Evolutionary conservation across 2,113 vertebrate species (phyloP).

Genomic region (Hepsetus odoe): DNA sequence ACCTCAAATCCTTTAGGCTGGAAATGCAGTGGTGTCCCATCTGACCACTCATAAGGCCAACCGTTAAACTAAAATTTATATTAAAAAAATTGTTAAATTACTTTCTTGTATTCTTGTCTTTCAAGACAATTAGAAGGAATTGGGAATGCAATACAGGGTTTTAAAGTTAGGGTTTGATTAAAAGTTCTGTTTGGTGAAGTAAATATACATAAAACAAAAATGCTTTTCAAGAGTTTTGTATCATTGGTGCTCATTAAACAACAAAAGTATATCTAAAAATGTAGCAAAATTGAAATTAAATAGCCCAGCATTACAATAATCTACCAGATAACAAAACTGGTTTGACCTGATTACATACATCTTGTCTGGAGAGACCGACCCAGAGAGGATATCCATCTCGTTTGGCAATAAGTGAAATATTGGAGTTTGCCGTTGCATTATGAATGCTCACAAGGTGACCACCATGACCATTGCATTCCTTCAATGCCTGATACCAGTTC

Average conservation of each 20-base stretch:
- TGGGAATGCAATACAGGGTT: too few relatives aligned
- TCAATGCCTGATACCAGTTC: constrained; percentile 87
- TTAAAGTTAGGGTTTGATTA: too few relatives aligned
- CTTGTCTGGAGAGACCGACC: constrained; percentile 90
- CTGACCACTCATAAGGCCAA: constrained; percentile 87
- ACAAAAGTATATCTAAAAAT: too few relatives aligned
- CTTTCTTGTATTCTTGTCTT: too few relatives aligned
- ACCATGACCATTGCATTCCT: constrained; percentile 74
- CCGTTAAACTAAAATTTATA: too few relatives aligned
- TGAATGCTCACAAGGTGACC: constrained; percentile 87
- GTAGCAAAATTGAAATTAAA: neutral
- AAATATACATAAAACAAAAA: too few relatives aligned
- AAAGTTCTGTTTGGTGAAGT: too few relatives aligned
- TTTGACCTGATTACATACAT: constrained; percentile 76
- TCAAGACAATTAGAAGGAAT: too few relatives aligned
- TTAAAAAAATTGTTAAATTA: too few relatives aligned
- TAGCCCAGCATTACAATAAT: neutral
- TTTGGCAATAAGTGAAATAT: constrained; percentile 79
- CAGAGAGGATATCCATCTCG: constrained; percentile 90
- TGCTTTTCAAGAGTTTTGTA: too few relatives aligned
- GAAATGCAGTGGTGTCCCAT: constrained; percentile 82
- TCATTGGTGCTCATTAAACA: too few relatives aligned
- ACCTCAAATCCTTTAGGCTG: constrained; percentile 63
- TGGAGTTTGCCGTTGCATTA: constrained; percentile 68
- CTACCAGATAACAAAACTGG: neutral